Conservation (phyloP, 2,888 invertebrate genomes). For the Camponotus fellah region DNA sequence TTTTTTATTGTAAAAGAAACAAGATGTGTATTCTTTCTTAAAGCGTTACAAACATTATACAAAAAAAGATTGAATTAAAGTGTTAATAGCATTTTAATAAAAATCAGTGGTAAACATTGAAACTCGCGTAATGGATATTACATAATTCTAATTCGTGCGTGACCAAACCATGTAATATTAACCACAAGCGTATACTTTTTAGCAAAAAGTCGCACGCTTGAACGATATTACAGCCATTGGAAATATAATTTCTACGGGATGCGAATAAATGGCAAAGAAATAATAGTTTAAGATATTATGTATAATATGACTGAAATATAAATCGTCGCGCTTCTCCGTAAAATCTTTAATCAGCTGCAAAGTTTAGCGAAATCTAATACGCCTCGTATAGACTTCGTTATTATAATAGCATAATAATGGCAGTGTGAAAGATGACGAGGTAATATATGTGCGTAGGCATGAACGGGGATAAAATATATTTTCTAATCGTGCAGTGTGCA, state of each 20-base stretch:
- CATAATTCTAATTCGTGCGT: slow-evolving; percentile 25
- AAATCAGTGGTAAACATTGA: slow-evolving; percentile 4
- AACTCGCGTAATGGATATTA: slow-evolving; percentile 33
- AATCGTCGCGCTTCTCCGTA: slow-evolving; percentile 56
- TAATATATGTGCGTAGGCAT: slow-evolving; percentile 42
- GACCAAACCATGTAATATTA: slow-evolving; percentile 12
- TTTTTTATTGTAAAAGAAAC: not conserved
- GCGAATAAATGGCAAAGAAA: not conserved
- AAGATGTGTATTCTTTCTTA: not conserved
- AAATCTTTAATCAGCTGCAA: slow-evolving; percentile 65
- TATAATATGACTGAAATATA: slow-evolving; percentile 15
- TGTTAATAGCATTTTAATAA: not conserved
- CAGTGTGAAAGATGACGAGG: slow-evolving; percentile 44
- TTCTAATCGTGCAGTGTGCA: slow-evolving; percentile 39
- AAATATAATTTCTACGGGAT: slow-evolving; percentile 16
- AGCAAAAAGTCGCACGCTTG: slow-evolving; percentile 35
- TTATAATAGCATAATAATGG: slow-evolving; percentile 59
- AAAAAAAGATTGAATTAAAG: not conserved
- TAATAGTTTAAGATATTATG: slow-evolving; percentile 25
- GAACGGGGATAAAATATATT: slow-evolving; percentile 54
- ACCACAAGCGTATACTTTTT: slow-evolving; percentile 5
- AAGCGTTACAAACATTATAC: not conserved
- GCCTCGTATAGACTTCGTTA: slow-evolving; percentile 5
- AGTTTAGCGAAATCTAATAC: slow-evolving; percentile 57
- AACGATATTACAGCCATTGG: slow-evolving; percentile 37